phyloP scores from a whole-genome alignment of 2,797 vertebrate species.

The Chromis chromis region DNA sequence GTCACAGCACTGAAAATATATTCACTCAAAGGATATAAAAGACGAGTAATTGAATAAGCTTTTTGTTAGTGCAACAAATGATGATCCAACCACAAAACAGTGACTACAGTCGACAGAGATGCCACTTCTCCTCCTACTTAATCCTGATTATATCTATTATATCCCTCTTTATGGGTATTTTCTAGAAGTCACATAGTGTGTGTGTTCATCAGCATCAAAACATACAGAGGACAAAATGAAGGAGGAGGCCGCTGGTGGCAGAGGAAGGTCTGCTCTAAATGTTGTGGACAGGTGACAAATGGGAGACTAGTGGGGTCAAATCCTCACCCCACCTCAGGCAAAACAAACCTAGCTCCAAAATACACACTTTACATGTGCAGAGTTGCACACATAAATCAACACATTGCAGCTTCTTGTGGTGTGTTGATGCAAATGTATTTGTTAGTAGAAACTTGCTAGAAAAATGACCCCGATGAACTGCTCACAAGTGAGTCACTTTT shows the following conservation, averaged over 20 bases:
- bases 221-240: neutral
- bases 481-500: conserved; percentile 36
- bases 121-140: neutral
- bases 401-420: neutral
- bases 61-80: conserved; percentile 13
- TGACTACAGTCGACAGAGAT: neutral
- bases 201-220: conserved; percentile 9
- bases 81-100: conserved; percentile 1
- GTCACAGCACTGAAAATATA: neutral
- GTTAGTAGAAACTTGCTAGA: conserved; percentile 4
- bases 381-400: conserved; percentile 42
- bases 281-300: conserved; percentile 81
- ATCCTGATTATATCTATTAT: neutral
- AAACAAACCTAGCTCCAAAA: conserved; percentile 51
- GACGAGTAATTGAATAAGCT: neutral
- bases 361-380: conserved; percentile 26
- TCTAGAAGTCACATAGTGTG: neutral
- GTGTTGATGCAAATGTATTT: conserved; percentile 11
- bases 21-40: neutral
- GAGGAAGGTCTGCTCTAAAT: conserved; percentile 70
- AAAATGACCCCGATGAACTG: conserved; percentile 44
- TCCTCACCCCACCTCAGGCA: conserved; percentile 55
- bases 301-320: conserved; percentile 72
- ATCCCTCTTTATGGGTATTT: neutral
- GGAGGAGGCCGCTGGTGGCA: conserved; percentile 55